Evolutionary conservation across 92 coral and sea anemone genomes (phyloP).

Genomic region (Siderastrea siderea): DNA sequence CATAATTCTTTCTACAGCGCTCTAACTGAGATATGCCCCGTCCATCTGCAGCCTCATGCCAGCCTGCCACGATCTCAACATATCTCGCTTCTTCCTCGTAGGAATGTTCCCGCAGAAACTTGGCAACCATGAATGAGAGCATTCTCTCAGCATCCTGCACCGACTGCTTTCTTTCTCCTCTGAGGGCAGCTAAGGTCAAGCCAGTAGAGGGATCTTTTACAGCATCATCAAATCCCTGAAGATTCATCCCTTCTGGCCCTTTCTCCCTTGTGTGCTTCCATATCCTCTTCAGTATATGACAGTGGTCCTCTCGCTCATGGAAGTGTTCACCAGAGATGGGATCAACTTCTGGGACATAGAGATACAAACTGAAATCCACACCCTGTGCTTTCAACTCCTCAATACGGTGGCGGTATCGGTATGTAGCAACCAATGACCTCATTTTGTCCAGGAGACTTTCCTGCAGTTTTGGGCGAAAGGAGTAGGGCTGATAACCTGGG

Average conservation of each 20-base stretch:
- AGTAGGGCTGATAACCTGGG: constrained; percentile 57
- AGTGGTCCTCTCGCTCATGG: constrained; percentile 76
- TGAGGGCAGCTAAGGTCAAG: constrained; percentile 47
- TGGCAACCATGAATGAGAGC: constrained; percentile 61
- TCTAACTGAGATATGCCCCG: constrained; percentile 53
- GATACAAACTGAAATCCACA: constrained; percentile 30
- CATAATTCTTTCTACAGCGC: constrained; percentile 51
- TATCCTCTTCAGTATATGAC: constrained; percentile 59
- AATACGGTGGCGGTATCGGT: constrained; percentile 28
- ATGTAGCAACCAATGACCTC: constrained; percentile 63
- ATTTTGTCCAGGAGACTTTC: constrained; percentile 51
- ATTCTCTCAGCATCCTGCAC: constrained; percentile 59
- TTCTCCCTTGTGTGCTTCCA: constrained; percentile 58
- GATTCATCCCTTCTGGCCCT: constrained; percentile 31
- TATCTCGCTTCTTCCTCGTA: constrained; percentile 55
- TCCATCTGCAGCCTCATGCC: constrained; percentile 85
- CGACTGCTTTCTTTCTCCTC: constrained; percentile 61
- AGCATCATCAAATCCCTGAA: constrained; percentile 60
- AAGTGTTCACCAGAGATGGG: constrained; percentile 35
- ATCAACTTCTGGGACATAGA: constrained; percentile 68
- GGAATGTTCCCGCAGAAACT: constrained; percentile 43
- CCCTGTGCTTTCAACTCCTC: constrained; percentile 6
- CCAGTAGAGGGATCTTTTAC: constrained; percentile 39
- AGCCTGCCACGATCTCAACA: constrained; percentile 66
- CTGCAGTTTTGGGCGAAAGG: constrained; percentile 46